These are phyloP conservation scores for Ophion ellenae DNA, from an alignment of 2,888 invertebrate species.

Conservation along the genomic window DNA sequence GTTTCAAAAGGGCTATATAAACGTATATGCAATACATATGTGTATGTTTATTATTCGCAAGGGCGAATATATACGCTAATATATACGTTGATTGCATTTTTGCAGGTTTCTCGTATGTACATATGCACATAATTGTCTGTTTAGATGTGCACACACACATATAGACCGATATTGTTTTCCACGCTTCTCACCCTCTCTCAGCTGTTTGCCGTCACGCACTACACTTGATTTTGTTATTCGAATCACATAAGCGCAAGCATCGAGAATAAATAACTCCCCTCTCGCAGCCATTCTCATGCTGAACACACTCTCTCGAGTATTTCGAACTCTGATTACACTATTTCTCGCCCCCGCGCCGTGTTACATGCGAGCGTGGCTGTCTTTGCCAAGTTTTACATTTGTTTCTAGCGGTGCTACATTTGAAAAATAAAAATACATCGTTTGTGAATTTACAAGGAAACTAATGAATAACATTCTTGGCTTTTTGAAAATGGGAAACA, in stretches of 20 bases:
- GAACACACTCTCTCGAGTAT: slow-evolving; percentile 44
- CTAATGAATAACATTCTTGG: no score
- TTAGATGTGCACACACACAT: neutral
- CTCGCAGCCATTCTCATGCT: slow-evolving; percentile 11
- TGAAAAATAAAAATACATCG: no score
- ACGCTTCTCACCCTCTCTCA: neutral
- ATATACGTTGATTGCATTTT: neutral
- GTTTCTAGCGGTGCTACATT: no score
- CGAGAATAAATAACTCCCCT: neutral
- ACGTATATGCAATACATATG: no score
- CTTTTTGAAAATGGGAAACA: no score
- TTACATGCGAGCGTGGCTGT: neutral
- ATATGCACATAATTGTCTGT: neutral
- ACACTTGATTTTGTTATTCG: slow-evolving; percentile 59
- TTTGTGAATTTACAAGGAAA: no score
- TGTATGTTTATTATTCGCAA: neutral
- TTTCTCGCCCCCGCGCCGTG: neutral
- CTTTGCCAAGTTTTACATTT: neutral
- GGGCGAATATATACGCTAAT: neutral
- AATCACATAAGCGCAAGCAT: slow-evolving; percentile 52
- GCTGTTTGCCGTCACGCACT: slow-evolving; percentile 36
- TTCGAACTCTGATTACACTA: slow-evolving; percentile 61
- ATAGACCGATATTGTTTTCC: neutral
- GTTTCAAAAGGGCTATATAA: no score
- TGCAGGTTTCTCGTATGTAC: neutral